A percentile compares a stretch with the other conserved stretches of the same genome.
Conservation (phyloP, 2,113 vertebrate genomes). For the Trinectes maculatus region DNA sequence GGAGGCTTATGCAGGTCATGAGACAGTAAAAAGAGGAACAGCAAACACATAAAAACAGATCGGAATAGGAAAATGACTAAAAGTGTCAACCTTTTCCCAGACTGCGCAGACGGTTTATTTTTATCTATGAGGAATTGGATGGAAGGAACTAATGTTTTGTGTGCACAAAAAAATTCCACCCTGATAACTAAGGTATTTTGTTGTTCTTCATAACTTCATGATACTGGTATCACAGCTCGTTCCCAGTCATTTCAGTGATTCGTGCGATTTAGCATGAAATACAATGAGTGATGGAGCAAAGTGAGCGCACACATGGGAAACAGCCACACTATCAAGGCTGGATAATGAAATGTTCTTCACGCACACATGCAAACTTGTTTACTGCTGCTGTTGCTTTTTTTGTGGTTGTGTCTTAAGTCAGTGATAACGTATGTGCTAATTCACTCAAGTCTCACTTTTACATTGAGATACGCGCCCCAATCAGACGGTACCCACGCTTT, state of each 20-base stretch:
- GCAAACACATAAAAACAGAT: constrained; percentile 18
- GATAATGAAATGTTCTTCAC: background rate
- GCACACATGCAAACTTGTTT: background rate
- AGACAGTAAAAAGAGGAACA: constrained; percentile 41
- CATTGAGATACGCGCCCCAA: background rate
- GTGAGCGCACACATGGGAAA: constrained; percentile 2
- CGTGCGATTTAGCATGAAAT: constrained; percentile 15
- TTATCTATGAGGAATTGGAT: constrained; percentile 14
- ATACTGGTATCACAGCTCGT: background rate
- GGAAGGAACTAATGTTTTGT: background rate
- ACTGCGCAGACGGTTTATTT: background rate
- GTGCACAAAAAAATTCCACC: background rate
- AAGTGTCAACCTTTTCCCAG: constrained; percentile 42
- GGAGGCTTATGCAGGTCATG: constrained; percentile 18
- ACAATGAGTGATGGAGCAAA: constrained; percentile 24
- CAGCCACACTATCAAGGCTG: constrained; percentile 2
- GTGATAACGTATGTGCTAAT: constrained; percentile 10
- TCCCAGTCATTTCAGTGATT: constrained; percentile 8
- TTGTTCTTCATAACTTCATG: background rate
- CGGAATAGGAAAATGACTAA: constrained; percentile 23
- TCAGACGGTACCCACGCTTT: background rate
- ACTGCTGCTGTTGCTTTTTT: too few species aligned
- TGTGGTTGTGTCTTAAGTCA: too few species aligned
- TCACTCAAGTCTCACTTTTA: background rate
- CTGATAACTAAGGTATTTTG: constrained; percentile 1